Base-by-base conservation (phyloP, 2,888 invertebrate species). In the Aspidiotus rigidus region DNA sequence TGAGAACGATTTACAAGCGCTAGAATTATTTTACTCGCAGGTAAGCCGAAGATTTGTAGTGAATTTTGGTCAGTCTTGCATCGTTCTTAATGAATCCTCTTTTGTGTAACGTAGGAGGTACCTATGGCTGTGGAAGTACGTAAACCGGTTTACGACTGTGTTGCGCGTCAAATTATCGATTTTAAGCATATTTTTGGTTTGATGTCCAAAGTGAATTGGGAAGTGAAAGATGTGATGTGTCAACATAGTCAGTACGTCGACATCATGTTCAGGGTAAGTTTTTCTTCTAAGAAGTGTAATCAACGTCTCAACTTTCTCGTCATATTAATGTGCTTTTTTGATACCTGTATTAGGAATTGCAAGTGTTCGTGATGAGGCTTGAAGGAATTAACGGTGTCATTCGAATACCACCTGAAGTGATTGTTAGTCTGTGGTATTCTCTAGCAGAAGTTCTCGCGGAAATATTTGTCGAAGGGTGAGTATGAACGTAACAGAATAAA, bases 131-230 rank as follows among this genome's bases (percentile, higher is more conserved):
- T 78, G 0, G 92, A 93, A 79, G 79, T 96, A 69, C 81, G 94
- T 39, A 84, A 86, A 74, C 94, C 95, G 0, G 85, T 94, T 10
- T 96, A 93, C 76, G 90, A 90, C 83, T 86, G 88, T 71, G 91
- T 93, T 0, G 87, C 90, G 0, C 86, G 88, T 0, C 86, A 86
- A 75, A 83, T 88, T 0, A 85, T 96, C 8, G 89, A 94, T 77
- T 84, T 88, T 7, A 83, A 88, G 54, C 83, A 85, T 15, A 84
- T 91, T 42, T 79, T 96, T 9, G 81, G 85, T 71, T 84, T 88
- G n/a, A 96, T 99, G 89, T 87, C 90, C 69, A 88, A 88, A 79
- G 93, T 96, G 0, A 89, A 90, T 78, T 99, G 97, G 97, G 86
- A 93, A 79, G 85, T 98, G 71, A 93, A 92, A 81, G 93, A 92